These are phyloP conservation scores for Caenorhabditis wallacei DNA, from an alignment of 2,888 invertebrate genomes.

Conservation along the genomic window DNA sequence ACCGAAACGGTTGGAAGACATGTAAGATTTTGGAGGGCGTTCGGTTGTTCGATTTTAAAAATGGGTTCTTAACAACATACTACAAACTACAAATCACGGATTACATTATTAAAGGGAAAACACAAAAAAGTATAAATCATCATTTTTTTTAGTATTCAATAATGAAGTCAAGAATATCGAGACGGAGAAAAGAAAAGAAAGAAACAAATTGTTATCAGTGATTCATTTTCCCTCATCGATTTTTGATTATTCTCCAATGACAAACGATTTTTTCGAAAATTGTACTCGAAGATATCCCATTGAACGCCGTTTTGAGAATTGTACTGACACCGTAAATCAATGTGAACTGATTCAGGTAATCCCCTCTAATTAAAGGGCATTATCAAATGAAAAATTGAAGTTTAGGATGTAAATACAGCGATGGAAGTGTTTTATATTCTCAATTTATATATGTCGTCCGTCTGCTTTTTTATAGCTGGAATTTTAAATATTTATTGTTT, in stretches of 20 bases:
- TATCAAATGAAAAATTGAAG: too few species aligned
- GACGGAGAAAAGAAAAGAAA: neutral
- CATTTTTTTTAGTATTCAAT: constrained; percentile 26
- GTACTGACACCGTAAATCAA: constrained; percentile 36
- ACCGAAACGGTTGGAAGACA: constrained; percentile 12
- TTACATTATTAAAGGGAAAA: too few species aligned
- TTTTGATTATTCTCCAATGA: neutral
- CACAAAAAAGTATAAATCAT: neutral
- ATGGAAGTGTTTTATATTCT: constrained; percentile 18
- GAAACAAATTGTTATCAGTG: constrained; percentile 41
- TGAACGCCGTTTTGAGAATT: constrained; percentile 22
- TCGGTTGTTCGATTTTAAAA: too few species aligned
- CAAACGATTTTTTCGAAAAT: constrained; percentile 26
- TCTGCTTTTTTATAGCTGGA: constrained; percentile 11
- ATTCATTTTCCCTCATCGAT: constrained; percentile 40
- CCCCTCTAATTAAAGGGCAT: neutral
- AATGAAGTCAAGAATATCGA: constrained; percentile 43
- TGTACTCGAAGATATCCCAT: constrained; percentile 31
- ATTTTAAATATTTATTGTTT: constrained; percentile 28
- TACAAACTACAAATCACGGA: too few species aligned
- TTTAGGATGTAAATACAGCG: constrained; percentile 6
- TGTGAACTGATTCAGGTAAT: constrained; percentile 34
- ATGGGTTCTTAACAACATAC: too few species aligned
- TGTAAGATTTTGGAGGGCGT: neutral
- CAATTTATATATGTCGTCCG: constrained; percentile 16